A percentile compares a stretch with the other conserved stretches of the same genome.
Conservation (phyloP, 92 coral and sea anemone species). For the Anthopleura xanthogrammica region DNA sequence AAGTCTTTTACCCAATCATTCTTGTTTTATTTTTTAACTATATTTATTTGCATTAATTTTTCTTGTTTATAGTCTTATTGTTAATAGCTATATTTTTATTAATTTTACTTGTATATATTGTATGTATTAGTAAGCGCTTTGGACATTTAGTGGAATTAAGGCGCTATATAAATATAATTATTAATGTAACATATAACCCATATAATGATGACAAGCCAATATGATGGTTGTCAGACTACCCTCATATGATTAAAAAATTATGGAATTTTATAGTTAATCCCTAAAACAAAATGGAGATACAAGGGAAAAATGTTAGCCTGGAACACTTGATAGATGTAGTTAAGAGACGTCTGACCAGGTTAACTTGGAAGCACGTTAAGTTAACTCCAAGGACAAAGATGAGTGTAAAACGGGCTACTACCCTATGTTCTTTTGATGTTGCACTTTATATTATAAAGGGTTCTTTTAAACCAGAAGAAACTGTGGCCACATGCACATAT, state of each 20-base stretch:
- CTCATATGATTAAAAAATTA: slow-evolving; percentile 42
- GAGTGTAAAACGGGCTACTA: slow-evolving; percentile 34
- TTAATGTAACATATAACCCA: slow-evolving; percentile 35
- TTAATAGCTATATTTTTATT: too few relatives aligned
- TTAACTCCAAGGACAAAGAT: slow-evolving; percentile 26
- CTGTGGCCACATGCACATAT: slow-evolving; percentile 18
- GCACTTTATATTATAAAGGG: slow-evolving; percentile 32
- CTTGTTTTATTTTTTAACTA: too few relatives aligned
- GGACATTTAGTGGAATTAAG: too few relatives aligned
- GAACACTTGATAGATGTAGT: slow-evolving; percentile 27
- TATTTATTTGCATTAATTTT: too few relatives aligned
- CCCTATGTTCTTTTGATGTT: slow-evolving; percentile 29
- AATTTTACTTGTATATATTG: too few relatives aligned
- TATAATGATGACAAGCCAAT: slow-evolving; percentile 32
- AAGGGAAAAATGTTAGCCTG: background rate
- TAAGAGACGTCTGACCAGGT: slow-evolving; percentile 24
- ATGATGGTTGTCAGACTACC: slow-evolving; percentile 45
- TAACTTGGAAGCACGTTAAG: slow-evolving; percentile 38
- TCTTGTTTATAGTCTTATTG: too few relatives aligned
- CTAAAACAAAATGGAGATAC: slow-evolving; percentile 2
- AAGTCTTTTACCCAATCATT: too few relatives aligned
- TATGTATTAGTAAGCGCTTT: too few relatives aligned
- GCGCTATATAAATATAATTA: too few relatives aligned
- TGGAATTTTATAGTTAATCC: slow-evolving; percentile 41
- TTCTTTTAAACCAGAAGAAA: slow-evolving; percentile 24